Percentiles rank a stretch among this genome's conserved stretches.
Evolutionary conservation across 2,797 vertebrate species (phyloP).

Genomic region (Merluccius polli): DNA sequence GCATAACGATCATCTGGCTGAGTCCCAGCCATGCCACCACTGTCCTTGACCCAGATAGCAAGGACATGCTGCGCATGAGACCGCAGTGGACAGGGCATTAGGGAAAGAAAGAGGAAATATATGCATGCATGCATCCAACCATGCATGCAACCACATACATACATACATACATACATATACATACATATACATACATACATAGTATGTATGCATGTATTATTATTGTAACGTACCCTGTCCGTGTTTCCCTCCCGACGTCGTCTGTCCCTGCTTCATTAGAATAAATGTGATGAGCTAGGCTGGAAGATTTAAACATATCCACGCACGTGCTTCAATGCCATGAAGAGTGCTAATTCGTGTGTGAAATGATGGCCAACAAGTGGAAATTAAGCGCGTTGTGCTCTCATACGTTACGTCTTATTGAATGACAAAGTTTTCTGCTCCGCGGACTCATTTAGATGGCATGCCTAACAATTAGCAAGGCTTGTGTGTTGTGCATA

Average conservation of each 20-base stretch:
- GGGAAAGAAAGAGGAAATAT: background rate
- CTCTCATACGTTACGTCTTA: constrained; percentile 66
- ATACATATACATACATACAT: background rate
- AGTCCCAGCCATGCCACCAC: constrained; percentile 49
- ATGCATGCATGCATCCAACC: background rate
- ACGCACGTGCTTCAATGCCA: constrained; percentile 56
- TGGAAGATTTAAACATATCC: constrained; percentile 58
- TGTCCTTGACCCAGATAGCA: constrained; percentile 67
- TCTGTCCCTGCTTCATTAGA: background rate
- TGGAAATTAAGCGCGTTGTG: constrained; percentile 63
- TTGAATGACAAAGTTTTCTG: constrained; percentile 63
- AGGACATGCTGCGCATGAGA: constrained; percentile 44
- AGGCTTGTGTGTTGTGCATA: constrained; percentile 22
- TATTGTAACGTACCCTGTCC: background rate
- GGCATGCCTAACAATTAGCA: constrained; percentile 51
- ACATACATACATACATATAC: background rate
- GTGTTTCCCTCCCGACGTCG: background rate
- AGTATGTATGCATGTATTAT: background rate
- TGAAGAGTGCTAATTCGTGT: constrained; percentile 58
- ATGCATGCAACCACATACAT: no score
- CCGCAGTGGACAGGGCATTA: constrained; percentile 1
- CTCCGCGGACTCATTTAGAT: constrained; percentile 63
- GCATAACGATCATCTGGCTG: constrained; percentile 66
- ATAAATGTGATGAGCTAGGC: constrained; percentile 38
- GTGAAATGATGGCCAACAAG: constrained; percentile 66